A percentile compares a stretch with the other conserved stretches of the same genome.
Conservation (phyloP, 2,797 vertebrate species). For the Clamator glandarius region DNA sequence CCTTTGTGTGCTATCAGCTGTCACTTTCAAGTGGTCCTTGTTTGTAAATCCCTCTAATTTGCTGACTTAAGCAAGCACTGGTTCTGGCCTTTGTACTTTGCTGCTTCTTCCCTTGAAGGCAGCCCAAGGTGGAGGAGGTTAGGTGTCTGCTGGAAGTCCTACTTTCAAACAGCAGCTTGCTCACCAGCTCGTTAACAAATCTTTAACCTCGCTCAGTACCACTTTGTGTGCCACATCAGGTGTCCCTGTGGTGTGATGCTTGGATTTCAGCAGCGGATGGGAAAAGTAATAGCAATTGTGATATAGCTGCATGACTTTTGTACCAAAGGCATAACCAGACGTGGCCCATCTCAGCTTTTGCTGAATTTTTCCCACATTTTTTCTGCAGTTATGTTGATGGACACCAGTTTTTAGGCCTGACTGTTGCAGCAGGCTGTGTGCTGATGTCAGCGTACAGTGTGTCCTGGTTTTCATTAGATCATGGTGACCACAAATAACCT, state of each 20-base stretch:
- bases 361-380: background rate
- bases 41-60: slow-evolving; percentile 6
- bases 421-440: background rate
- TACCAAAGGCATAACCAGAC: background rate
- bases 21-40: background rate
- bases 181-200: background rate
- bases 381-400: background rate
- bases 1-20: background rate
- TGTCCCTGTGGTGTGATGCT: background rate
- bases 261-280: background rate
- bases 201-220: background rate
- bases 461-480: background rate
- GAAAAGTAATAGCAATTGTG: background rate
- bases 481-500: background rate
- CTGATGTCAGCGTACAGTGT: background rate
- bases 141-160: background rate
- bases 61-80: background rate
- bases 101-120: background rate
- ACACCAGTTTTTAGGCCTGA: background rate
- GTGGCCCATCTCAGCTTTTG: background rate
- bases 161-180: background rate
- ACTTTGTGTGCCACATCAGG: background rate
- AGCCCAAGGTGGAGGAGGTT: background rate
- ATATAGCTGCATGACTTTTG: background rate
- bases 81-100: background rate